Evolutionary conservation across 2,888 invertebrate species (phyloP).

Genomic region (Sclerodermus sp.): DNA sequence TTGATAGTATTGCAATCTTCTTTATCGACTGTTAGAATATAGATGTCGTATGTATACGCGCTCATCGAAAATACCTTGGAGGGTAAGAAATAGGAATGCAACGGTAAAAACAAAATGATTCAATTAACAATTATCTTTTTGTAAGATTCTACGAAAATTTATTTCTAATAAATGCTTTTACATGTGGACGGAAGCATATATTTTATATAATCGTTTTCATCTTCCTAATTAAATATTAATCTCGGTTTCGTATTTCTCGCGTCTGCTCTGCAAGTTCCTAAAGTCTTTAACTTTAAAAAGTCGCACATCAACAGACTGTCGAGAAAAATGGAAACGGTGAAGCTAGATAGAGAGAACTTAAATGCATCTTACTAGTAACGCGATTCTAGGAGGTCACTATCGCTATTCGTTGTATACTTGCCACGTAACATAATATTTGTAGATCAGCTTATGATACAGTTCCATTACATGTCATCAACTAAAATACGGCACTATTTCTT

Average conservation of each 20-base stretch:
- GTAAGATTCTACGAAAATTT: neutral
- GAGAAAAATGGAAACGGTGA: neutral
- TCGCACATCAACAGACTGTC: slow-evolving; percentile 34
- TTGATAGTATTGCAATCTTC: slow-evolving; percentile 1
- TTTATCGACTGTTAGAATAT: slow-evolving; percentile 7
- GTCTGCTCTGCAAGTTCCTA: slow-evolving; percentile 38
- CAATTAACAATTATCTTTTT: no score
- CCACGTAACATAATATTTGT: no score
- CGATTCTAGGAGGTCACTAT: neutral
- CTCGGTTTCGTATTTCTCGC: neutral
- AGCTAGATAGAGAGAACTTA: no score
- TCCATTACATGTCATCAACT: no score
- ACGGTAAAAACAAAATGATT: no score
- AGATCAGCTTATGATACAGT: no score
- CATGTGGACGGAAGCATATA: neutral
- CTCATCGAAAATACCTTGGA: neutral
- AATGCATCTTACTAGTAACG: neutral
- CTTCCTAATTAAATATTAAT: neutral
- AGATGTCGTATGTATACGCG: slow-evolving; percentile 21
- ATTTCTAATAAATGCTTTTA: neutral
- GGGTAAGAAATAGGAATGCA: no score
- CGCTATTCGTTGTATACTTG: no score
- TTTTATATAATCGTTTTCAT: neutral
- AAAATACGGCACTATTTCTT: neutral
- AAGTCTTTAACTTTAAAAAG: slow-evolving; percentile 33